Percentiles rank a stretch among this genome's conserved stretches.
Evolutionary conservation across 2,113 vertebrate genomes (phyloP).

Genomic region (Mobula hypostoma): DNA sequence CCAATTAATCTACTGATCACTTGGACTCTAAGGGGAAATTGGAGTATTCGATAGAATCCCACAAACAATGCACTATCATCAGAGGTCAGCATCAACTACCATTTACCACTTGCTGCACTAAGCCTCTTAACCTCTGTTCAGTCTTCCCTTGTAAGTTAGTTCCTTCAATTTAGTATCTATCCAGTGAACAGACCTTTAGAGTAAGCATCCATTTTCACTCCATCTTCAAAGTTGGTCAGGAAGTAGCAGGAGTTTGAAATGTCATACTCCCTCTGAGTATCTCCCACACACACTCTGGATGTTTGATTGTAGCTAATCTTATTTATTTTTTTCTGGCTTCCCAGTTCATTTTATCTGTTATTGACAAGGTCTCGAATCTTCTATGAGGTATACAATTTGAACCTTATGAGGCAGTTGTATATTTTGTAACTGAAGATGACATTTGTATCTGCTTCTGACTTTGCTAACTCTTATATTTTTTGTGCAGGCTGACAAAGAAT

Average conservation of each 20-base stretch:
- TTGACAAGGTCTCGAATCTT: background rate
- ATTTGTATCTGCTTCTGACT: background rate
- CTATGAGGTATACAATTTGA: background rate
- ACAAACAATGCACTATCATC: too few species aligned
- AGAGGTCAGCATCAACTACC: too few species aligned
- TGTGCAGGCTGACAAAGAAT: slow-evolving; percentile 87
- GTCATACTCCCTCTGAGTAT: background rate
- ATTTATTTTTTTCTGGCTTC: background rate
- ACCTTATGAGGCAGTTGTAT: background rate
- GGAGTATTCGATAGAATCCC: too few species aligned
- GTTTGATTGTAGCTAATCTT: background rate
- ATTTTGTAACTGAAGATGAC: background rate
- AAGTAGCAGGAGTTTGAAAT: background rate
- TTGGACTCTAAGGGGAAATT: too few species aligned
- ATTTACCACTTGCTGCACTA: too few species aligned
- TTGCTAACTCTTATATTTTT: slow-evolving; percentile 40
- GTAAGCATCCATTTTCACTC: too few species aligned
- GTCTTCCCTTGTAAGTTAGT: too few species aligned
- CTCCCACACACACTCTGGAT: background rate
- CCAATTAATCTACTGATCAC: too few species aligned
- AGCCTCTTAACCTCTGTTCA: too few species aligned
- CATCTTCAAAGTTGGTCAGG: background rate
- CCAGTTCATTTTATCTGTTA: background rate
- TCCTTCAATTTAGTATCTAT: too few species aligned
- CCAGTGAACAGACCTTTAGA: too few species aligned